A percentile compares a stretch with the other conserved stretches of the same genome.
phyloP scores from a whole-genome alignment of 2,888 invertebrate genomes.

The Podabrus alpinus region DNA sequence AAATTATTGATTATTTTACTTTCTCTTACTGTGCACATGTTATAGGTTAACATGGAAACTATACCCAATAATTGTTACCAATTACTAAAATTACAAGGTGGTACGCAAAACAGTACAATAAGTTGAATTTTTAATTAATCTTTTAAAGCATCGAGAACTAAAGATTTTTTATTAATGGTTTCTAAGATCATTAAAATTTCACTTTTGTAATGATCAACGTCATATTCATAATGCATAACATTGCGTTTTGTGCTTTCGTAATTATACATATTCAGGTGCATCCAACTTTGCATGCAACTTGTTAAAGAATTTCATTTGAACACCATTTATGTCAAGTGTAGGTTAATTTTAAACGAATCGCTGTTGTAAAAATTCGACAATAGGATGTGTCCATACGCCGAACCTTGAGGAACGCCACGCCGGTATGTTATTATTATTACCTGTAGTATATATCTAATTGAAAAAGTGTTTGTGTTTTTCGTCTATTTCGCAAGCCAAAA shows the following conservation, averaged over 20 bases:
- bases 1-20: background rate
- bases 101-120: background rate
- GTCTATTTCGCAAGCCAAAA: no score
- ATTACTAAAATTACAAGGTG: background rate
- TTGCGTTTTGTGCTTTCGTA: conserved; percentile 1
- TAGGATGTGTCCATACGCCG: background rate
- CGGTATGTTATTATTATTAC: background rate
- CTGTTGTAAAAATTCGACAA: background rate
- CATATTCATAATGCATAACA: background rate
- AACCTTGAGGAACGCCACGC: background rate
- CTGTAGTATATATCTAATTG: no score
- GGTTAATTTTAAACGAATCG: background rate
- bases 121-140: background rate
- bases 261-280: conserved; percentile 4
- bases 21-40: conserved; percentile 7
- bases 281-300: conserved; percentile 4
- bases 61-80: background rate
- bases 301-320: background rate
- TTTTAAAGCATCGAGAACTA: background rate
- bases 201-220: background rate
- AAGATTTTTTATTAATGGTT: background rate
- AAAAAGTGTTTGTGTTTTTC: no score
- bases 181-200: background rate
- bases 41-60: background rate
- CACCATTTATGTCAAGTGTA: background rate